phyloP scores from a whole-genome alignment of 2,888 invertebrate species.

The Subacronicta megacephala region DNA sequence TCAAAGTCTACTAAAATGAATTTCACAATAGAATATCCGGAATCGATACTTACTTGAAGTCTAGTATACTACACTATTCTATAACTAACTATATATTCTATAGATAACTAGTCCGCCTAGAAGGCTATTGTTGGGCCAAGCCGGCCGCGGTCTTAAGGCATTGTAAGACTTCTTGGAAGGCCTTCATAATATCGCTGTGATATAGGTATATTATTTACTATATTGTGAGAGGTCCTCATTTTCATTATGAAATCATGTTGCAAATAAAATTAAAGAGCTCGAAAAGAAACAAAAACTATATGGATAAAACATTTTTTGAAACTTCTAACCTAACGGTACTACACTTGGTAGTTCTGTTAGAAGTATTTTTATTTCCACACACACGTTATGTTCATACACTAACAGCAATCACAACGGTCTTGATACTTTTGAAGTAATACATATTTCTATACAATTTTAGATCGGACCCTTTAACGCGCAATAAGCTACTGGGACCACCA shows the following conservation, averaged over 20 bases:
- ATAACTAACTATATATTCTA: slow-evolving; percentile 7
- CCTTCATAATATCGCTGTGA: background rate
- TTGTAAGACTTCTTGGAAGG: slow-evolving; percentile 10
- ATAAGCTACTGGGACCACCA: too few relatives aligned
- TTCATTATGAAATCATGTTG: too few relatives aligned
- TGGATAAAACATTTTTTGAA: background rate
- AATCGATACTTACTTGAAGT: slow-evolving; percentile 12
- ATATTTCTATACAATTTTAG: too few relatives aligned
- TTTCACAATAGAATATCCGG: slow-evolving; percentile 26
- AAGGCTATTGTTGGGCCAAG: slow-evolving; percentile 5
- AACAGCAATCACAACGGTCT: slow-evolving; percentile 37
- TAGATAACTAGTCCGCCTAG: slow-evolving; percentile 1
- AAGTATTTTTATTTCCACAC: slow-evolving; percentile 77
- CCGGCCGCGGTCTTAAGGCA: background rate
- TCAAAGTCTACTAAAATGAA: background rate
- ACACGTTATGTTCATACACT: slow-evolving; percentile 62
- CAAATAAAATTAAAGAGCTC: too few relatives aligned
- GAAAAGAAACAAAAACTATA: background rate
- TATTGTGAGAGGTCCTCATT: too few relatives aligned
- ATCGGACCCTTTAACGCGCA: too few relatives aligned
- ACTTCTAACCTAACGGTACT: slow-evolving; percentile 71
- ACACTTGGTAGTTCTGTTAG: slow-evolving; percentile 66
- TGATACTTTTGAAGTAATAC: slow-evolving; percentile 59
- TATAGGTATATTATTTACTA: too few relatives aligned
- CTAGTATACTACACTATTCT: slow-evolving; percentile 7